Percentiles rank a stretch among this genome's conserved stretches.
phyloP scores from a whole-genome alignment of 2,797 vertebrate species.

The Trematomus bernacchii region DNA sequence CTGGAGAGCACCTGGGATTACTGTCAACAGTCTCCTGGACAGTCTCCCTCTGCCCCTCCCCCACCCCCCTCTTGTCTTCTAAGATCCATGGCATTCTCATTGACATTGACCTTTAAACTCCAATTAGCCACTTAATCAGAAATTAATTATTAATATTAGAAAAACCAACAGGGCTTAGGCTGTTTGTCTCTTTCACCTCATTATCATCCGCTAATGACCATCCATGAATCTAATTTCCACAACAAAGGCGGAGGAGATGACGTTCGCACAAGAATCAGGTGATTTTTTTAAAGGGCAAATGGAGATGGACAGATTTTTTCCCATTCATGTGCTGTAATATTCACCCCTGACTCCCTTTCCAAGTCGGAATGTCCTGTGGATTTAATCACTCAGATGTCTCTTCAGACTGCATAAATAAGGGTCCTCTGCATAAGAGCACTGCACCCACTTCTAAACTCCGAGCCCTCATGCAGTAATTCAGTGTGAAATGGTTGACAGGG shows the following conservation, averaged over 20 bases:
- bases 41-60: conserved; percentile 44
- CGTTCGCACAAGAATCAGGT: conserved; percentile 68
- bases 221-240: conserved; percentile 85
- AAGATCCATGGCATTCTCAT: conserved; percentile 75
- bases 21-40: conserved; percentile 75
- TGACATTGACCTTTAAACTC: conserved; percentile 88
- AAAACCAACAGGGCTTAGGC: conserved; percentile 86
- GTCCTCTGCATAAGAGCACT: conserved; percentile 43
- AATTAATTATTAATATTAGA: conserved; percentile 88
- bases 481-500: conserved; percentile 72
- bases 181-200: conserved; percentile 87
- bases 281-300: conserved; percentile 63
- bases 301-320: conserved; percentile 40
- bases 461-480: conserved; percentile 63
- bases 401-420: conserved; percentile 66
- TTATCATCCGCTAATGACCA: conserved; percentile 87
- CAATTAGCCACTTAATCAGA: conserved; percentile 88
- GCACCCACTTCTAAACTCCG: conserved; percentile 57
- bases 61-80: conserved; percentile 53
- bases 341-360: conserved; percentile 32
- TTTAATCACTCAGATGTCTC: conserved; percentile 59
- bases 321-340: conserved; percentile 21
- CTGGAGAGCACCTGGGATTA: conserved; percentile 81
- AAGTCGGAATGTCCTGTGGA: conserved; percentile 41
- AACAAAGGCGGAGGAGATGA: conserved; percentile 70